These are phyloP conservation scores for Tenthredo distinguenda DNA, from an alignment of 2,888 invertebrate species.

Conservation along the genomic window DNA sequence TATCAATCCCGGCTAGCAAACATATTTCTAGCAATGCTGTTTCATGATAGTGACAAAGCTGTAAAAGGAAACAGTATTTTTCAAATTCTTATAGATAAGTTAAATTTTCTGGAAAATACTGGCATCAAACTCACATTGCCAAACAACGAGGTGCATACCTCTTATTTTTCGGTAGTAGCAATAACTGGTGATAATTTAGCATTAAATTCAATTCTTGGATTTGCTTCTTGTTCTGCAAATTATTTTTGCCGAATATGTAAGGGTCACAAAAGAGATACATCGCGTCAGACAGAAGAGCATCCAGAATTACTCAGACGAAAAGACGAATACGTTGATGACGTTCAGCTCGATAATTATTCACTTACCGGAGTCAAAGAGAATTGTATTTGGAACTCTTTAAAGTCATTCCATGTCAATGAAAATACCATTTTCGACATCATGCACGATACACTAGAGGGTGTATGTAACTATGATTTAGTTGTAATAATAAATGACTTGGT, in stretches of 20 bases:
- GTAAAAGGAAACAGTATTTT: constrained; percentile 55
- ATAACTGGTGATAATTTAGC: constrained; percentile 11
- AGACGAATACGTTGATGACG: neutral
- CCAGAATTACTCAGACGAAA: neutral
- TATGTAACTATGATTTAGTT: neutral
- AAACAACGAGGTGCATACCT: neutral
- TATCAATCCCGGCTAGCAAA: constrained; percentile 54
- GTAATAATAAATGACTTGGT: neutral
- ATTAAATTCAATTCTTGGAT: neutral
- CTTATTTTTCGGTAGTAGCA: neutral
- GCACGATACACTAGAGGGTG: neutral
- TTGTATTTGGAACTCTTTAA: neutral
- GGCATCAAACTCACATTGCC: constrained; percentile 45
- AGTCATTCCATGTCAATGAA: neutral
- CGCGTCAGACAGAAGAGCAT: neutral
- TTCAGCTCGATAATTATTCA: neutral
- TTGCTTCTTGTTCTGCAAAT: constrained; percentile 7
- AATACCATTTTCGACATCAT: neutral
- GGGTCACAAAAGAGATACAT: neutral
- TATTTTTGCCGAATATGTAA: neutral
- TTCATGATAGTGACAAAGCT: constrained; percentile 45
- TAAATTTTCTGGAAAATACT: constrained; percentile 53
- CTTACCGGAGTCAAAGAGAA: neutral
- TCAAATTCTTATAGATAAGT: constrained; percentile 50
- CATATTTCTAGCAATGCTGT: constrained; percentile 56